A percentile compares a stretch with the other conserved stretches of the same genome.
Conservation (phyloP, 2,797 vertebrate species). For the Phrynocephalus vlangalii region DNA sequence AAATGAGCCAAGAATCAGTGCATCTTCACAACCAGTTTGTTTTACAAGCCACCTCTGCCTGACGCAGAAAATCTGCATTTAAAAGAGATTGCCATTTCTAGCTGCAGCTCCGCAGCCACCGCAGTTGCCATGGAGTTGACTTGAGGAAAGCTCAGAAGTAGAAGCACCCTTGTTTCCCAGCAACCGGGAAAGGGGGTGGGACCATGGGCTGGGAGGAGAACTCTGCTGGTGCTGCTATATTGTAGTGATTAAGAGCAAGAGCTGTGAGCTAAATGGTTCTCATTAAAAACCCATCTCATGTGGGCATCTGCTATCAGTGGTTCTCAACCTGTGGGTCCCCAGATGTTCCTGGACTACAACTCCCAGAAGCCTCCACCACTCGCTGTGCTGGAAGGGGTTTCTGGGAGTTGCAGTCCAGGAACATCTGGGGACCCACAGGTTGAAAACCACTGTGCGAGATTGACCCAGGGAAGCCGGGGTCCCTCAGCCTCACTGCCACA, state of each 20-base stretch:
- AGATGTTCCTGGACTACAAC: too few relatives aligned
- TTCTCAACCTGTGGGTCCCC: too few relatives aligned
- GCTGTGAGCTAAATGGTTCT: neutral
- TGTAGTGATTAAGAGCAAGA: neutral
- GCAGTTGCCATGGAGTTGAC: neutral
- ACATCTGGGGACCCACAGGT: too few relatives aligned
- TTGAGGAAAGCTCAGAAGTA: neutral
- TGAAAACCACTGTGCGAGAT: neutral
- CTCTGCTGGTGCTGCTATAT: neutral
- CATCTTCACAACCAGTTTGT: fast-evolving
- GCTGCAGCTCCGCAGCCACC: neutral
- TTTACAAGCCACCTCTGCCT: neutral
- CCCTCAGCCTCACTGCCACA: neutral
- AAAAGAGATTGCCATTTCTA: neutral
- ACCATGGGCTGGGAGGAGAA: neutral
- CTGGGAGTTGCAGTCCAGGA: too few relatives aligned
- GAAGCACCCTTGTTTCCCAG: neutral
- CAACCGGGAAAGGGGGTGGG: constrained; percentile 7
- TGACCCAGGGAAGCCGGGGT: too few relatives aligned
- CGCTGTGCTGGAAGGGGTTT: too few relatives aligned
- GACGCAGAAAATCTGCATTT: neutral
- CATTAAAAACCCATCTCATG: neutral
- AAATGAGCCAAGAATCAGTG: neutral
- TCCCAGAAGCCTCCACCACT: too few relatives aligned
- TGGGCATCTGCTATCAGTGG: neutral